These are phyloP conservation scores for Lysandra bellargus DNA, from an alignment of 2,888 invertebrate genomes.

Conservation along the genomic window DNA sequence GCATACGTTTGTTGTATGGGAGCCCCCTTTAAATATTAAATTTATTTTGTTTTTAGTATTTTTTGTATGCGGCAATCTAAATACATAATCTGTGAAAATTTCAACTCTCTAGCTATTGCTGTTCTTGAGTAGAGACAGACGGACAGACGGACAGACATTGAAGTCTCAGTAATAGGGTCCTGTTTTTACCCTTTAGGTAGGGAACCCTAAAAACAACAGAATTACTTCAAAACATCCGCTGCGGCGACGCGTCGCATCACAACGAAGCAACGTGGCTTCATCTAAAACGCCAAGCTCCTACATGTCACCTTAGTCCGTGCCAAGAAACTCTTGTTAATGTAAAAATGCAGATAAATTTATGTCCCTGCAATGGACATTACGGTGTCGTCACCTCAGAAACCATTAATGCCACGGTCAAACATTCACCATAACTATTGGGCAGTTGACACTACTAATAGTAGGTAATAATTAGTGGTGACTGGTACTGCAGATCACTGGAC, in stretches of 20 bases:
- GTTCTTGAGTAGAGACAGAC: too few species aligned
- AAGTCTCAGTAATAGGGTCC: too few species aligned
- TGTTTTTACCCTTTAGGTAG: too few species aligned
- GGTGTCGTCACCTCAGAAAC: not conserved
- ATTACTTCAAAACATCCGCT: not conserved
- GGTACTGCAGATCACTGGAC: too few species aligned
- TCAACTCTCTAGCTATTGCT: too few species aligned
- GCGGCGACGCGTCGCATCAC: not conserved
- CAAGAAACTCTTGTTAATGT: conserved; percentile 11
- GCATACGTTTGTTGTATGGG: too few species aligned
- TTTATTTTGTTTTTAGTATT: too few species aligned
- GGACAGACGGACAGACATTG: too few species aligned
- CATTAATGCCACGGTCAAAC: not conserved
- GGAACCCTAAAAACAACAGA: too few species aligned
- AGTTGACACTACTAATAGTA: not conserved
- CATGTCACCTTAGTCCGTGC: not conserved
- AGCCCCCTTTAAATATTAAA: too few species aligned
- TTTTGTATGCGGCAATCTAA: too few species aligned
- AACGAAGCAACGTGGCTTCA: not conserved
- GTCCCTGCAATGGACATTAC: not conserved
- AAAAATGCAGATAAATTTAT: conserved; percentile 2
- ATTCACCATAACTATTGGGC: not conserved
- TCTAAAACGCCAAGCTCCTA: not conserved
- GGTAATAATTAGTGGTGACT: not conserved
- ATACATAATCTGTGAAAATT: too few species aligned